phyloP scores from a whole-genome alignment of 2,797 vertebrate species.

The Morelia viridis region DNA sequence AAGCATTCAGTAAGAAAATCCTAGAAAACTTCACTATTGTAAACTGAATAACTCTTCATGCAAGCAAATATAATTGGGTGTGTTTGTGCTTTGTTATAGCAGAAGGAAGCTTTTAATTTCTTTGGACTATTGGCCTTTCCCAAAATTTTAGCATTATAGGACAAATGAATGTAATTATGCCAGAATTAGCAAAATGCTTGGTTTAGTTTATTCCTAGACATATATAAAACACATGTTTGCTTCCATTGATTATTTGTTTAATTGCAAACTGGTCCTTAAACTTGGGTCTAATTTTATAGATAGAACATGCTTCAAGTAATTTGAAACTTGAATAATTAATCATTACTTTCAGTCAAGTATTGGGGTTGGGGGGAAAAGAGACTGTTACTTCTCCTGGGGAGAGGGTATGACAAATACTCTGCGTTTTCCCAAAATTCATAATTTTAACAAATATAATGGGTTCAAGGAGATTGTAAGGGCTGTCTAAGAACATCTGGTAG shows the following conservation, averaged over 20 bases:
- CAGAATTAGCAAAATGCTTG: background rate
- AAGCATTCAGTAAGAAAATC: background rate
- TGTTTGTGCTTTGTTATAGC: background rate
- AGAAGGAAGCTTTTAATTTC: background rate
- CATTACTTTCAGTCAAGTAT: background rate
- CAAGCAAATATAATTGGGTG: background rate
- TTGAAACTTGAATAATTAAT: background rate
- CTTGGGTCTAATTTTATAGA: background rate
- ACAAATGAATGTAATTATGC: background rate
- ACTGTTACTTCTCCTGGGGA: background rate
- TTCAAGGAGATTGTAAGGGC: background rate
- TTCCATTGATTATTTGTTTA: background rate
- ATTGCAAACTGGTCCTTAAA: background rate
- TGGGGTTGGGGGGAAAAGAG: too few relatives aligned
- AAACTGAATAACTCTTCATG: background rate
- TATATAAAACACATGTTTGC: background rate
- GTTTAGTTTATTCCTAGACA: background rate
- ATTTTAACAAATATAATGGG: background rate
- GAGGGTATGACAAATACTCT: background rate
- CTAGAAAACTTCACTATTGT: background rate
- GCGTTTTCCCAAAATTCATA: background rate
- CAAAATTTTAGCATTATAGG: background rate
- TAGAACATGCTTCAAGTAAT: background rate
- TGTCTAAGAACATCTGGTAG: background rate
- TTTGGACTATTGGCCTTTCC: background rate